Percentiles rank a stretch among this genome's conserved stretches.
Conservation (phyloP, 2,113 vertebrate genomes). For the Ciconia maguari region DNA sequence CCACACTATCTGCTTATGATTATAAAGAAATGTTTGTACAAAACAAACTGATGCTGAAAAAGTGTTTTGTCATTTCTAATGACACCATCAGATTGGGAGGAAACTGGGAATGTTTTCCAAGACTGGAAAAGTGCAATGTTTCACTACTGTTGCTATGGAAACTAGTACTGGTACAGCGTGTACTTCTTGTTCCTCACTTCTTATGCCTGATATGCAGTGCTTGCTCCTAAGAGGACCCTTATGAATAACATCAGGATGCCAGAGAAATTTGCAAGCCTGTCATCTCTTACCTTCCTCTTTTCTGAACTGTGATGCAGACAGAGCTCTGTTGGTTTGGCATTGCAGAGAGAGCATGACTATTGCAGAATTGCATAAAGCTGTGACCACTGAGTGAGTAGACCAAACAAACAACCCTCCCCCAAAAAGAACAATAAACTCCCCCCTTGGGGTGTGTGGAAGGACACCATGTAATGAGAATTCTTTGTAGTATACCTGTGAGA, state of each 20-base stretch:
- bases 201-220: not conserved
- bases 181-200: not conserved
- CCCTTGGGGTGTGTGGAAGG: not conserved
- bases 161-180: not conserved
- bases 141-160: slow-evolving; percentile 3
- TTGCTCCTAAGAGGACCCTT: not conserved
- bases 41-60: not conserved
- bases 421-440: not conserved
- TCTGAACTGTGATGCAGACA: not conserved
- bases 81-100: not conserved
- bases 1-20: not conserved
- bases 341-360: not conserved
- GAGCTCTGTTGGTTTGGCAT: not conserved
- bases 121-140: not conserved
- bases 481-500: not conserved
- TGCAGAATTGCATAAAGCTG: not conserved
- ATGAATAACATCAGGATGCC: not conserved
- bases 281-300: not conserved
- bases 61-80: not conserved
- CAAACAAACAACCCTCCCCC: not conserved
- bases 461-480: not conserved
- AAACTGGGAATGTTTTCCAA: not conserved
- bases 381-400: not conserved
- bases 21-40: not conserved
- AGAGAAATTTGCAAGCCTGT: not conserved